Evolutionary conservation across 2,888 invertebrate genomes (phyloP), one percentile per base, ranked within the genome.

Genomic region (Julus scanicus): DNA sequence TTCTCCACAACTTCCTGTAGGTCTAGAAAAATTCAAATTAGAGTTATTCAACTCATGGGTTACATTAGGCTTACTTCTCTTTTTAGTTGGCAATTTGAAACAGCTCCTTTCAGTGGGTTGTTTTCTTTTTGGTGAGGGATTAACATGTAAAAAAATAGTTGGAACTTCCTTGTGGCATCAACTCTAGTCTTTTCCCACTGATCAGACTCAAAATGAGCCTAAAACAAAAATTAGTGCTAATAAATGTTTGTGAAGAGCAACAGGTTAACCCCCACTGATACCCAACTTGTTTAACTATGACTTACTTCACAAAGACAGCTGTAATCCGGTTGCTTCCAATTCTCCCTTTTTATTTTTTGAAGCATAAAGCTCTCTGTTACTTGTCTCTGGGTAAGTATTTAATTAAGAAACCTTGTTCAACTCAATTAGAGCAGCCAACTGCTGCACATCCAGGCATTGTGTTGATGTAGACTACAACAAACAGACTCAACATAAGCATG

Each of bases 381-480:
- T 37, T 37, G 84, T 84, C 84, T 39, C 39, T 40, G 40, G 84
- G 84, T 17, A 84, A 84, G 40, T 1, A 15, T 39, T 39, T 39
- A 29, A 84, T 39, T 39, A 39, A 40, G 20, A 17, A 84, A 15
- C 84, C 84, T 40, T 84, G 37, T n/a, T 84, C 20, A 39, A n/a
- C 40, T 40, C 84, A 13, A 40, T 84, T 84, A 40, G 11, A 39
- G 84, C 84, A 84, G 15, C 40, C 40, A 11, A 0, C n/a, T 37
- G 84, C 40, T 37, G 40, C 84, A 84, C 84, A 84, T 39, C 20
- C 11, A 84, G 84, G 20, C 84, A 84, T 84, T 84, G 84, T 84
- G 9, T 53, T 53, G 53, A 53, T 53, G 9, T 53, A 53, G 15
- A 53, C 53, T 53, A 53, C 53, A 53, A 53, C 15, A 1, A 53